A percentile compares a stretch with the other conserved stretches of the same genome.
Conservation (phyloP, 2,113 vertebrate species). For the Heterotilapia buettikoferi region DNA sequence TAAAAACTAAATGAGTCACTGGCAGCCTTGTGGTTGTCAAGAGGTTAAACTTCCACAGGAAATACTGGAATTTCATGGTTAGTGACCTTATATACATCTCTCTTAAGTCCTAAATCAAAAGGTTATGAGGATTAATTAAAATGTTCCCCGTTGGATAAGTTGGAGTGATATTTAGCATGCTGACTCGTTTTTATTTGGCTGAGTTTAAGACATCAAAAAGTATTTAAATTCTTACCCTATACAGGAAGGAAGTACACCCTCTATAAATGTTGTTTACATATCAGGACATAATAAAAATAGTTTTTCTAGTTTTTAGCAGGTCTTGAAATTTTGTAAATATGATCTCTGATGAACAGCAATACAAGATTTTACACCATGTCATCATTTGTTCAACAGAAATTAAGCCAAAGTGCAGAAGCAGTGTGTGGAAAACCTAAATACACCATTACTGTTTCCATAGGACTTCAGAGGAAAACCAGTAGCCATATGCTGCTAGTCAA, state of each 20-base stretch:
- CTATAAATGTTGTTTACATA: background rate
- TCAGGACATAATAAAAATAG: background rate
- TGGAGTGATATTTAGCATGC: background rate
- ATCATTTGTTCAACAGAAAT: background rate
- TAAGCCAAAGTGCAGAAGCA: background rate
- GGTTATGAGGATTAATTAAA: background rate
- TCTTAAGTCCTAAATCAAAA: background rate
- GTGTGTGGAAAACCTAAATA: background rate
- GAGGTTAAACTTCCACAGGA: background rate
- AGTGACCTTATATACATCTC: background rate
- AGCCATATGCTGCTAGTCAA: background rate
- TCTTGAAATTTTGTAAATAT: background rate
- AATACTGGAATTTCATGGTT: background rate
- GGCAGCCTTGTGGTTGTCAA: background rate
- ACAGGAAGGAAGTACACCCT: background rate
- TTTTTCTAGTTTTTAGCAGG: background rate
- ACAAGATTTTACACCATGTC: background rate
- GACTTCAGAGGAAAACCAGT: background rate
- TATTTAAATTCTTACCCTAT: background rate
- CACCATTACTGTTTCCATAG: background rate
- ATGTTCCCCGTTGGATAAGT: background rate
- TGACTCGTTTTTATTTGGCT: background rate
- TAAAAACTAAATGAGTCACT: background rate
- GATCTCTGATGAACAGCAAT: background rate
- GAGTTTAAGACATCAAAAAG: background rate